Evolutionary conservation across 1,140 invertebrate species (phyloP), one percentile per base, ranked within the genome.

Genomic region (Nebria ingens): DNA sequence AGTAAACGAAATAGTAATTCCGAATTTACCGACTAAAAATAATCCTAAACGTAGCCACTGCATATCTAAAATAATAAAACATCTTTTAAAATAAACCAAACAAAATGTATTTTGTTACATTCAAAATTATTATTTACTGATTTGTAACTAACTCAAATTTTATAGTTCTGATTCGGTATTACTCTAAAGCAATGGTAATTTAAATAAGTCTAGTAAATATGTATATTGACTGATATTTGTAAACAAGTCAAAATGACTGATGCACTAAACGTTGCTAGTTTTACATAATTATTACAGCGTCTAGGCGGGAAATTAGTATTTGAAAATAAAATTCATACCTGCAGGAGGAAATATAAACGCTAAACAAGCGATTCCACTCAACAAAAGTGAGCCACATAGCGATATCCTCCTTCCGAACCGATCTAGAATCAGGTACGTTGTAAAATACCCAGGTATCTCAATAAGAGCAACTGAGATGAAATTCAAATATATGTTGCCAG

Each of bases 361-460:
- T 19, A 73, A 50, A 54, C 71, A 74, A 51, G 70, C 68, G 2
- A 63, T n/a, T 1, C 73, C 71, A 53, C 68, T 68, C 13, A 69
- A 53, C 13, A 79, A 67, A 61, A 79, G 77, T 0, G 76, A 69
- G 0, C 71, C 68, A 58, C 74, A 75, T n/a, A 79, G 71, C 1
- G 77, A 76, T 13, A 64, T 64, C 63, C 79, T 78, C 50, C 83
- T 71, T 1, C 82, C 82, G 21, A 80, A 70, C n/a, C 73, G 61
- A 61, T 80, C 74, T 34, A 81, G 68, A 6, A 76, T 70, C 3
- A 76, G 57, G 71, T 71, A 79, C 52, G 67, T 72, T 54, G 75
- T 52, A 38, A 76, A 68, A 57, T 78, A 80, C 12, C 70, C 74
- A 22, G 79, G 79, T 54, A 79, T 72, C 64, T 80, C 79, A 13